Evolutionary conservation across 2,797 vertebrate species (phyloP), one percentile per base, ranked within the genome.

Genomic region (Botia kubotai): DNA sequence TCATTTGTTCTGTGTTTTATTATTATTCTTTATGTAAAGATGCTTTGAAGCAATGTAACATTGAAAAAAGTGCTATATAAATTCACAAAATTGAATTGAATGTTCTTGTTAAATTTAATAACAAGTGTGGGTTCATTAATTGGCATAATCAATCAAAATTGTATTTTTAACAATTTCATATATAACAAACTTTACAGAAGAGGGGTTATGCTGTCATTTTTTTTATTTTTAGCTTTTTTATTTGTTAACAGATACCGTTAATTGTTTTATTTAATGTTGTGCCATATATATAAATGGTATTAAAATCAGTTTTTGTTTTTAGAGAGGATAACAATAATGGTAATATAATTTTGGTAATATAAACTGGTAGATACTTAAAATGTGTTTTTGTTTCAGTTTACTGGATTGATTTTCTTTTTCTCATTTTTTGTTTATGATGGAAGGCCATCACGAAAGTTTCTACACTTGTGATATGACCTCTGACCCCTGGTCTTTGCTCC

Each of bases 401-500:
- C 53, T 2, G 13, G 17, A 58, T 52, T 60, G 67, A 48, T 39
- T 55, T 17, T 80, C 21, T 77, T n/a, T 79, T 33, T 71, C 4
- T 75, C 48, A 67, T 71, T 50, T 62, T 60, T 85, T 86, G 74
- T 79, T 26, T 84, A 2, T 82, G 29, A 78, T 83, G 76, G 50
- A 80, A 95, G 94, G 94, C 93, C 94, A 19, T 95, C 94, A 36
- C 92, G 94, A 93, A 95, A 95, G 89, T 95, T 95, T 89, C 93
- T 95, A 83, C 94, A 95, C 87, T 93, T 95, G 93, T 95, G 93
- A 95, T 94, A 83, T 86, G 87, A 92, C 11, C 84, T 82, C 70
- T 80, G 87, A 88, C 76, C 80, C 84, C 85, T 89, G 82, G 79
- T 84, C 81, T 85, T 71, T 74, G 83, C 87, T 89, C 90, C 87